Percentiles rank a stretch among this genome's conserved stretches.
Conservation (phyloP, 2,888 invertebrate genomes). For the Cremastobaeus sp. region DNA sequence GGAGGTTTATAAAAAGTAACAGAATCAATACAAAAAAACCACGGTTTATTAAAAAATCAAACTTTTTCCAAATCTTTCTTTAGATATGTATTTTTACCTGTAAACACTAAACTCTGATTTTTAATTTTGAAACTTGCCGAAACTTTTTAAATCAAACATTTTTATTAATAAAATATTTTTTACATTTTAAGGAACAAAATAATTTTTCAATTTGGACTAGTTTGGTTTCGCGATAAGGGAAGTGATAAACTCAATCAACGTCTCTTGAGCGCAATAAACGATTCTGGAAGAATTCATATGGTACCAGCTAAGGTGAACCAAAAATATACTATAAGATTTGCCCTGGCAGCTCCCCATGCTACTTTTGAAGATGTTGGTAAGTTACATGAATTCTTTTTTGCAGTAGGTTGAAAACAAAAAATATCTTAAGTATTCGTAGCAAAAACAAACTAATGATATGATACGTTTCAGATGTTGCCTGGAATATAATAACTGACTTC, state of each 20-base stretch:
- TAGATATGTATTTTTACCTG: too few relatives aligned
- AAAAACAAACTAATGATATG: too few relatives aligned
- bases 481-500: slow-evolving; percentile 90
- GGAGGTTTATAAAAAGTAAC: too few relatives aligned
- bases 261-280: slow-evolving; percentile 93
- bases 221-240: slow-evolving; percentile 93
- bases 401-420: too few relatives aligned
- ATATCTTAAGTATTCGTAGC: too few relatives aligned
- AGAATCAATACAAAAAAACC: too few relatives aligned
- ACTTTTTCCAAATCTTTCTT: too few relatives aligned
- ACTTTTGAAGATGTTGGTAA: slow-evolving; percentile 89
- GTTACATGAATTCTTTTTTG: slow-evolving; percentile 53
- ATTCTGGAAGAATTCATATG: slow-evolving; percentile 97
- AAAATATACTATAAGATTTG: slow-evolving; percentile 94
- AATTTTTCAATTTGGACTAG: slow-evolving; percentile 87
- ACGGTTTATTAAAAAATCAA: too few relatives aligned
- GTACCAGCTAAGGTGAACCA: slow-evolving; percentile 95
- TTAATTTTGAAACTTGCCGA: neutral
- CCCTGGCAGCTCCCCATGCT: slow-evolving; percentile 94
- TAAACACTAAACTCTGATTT: too few relatives aligned
- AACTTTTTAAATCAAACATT: neutral
- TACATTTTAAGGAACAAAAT: too few relatives aligned
- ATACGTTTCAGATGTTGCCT: slow-evolving; percentile 85
- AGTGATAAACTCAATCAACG: slow-evolving; percentile 91
- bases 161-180: too few relatives aligned